Conservation (phyloP, 1,140 invertebrate species). For the Drosophila ambigua region DNA sequence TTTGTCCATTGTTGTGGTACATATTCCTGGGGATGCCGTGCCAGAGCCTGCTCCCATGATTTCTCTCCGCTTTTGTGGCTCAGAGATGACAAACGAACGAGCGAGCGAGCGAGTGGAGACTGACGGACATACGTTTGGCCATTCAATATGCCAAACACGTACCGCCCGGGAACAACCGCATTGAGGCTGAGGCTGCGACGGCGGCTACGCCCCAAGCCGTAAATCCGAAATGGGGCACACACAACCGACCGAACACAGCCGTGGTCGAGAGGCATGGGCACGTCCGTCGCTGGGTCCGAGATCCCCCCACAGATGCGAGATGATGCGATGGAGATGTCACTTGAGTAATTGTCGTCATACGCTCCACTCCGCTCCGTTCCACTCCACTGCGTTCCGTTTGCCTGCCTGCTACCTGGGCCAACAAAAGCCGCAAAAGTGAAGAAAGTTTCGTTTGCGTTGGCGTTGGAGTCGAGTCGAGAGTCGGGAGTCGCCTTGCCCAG, state of each 20-base stretch:
- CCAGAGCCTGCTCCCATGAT: conserved; percentile 7
- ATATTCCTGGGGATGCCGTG: background rate
- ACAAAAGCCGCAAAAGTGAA: conserved; percentile 39
- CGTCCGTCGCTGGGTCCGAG: conserved; percentile 45
- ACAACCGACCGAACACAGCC: conserved; percentile 6
- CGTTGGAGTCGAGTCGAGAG: no score
- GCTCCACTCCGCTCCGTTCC: conserved; percentile 1
- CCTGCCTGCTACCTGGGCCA: conserved; percentile 34
- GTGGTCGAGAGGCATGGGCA: conserved; percentile 46
- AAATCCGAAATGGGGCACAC: conserved; percentile 41
- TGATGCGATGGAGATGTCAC: conserved; percentile 74
- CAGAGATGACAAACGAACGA: background rate
- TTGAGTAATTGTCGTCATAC: conserved; percentile 78
- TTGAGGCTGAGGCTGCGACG: conserved; percentile 47
- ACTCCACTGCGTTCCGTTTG: conserved; percentile 24
- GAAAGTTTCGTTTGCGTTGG: conserved; percentile 51
- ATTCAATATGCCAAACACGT: conserved; percentile 73
- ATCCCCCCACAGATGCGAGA: conserved; percentile 19
- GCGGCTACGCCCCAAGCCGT: conserved; percentile 17
- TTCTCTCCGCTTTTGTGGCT: conserved; percentile 6
- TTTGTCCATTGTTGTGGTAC: no score
- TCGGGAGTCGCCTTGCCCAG: no score
- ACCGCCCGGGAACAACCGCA: conserved; percentile 34
- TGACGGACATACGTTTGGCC: conserved; percentile 9
- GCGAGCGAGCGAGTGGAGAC: no score